A percentile compares a stretch with the other conserved stretches of the same genome.
Conservation (phyloP, 2,888 invertebrate species). For the Diloba caeruleocephala region DNA sequence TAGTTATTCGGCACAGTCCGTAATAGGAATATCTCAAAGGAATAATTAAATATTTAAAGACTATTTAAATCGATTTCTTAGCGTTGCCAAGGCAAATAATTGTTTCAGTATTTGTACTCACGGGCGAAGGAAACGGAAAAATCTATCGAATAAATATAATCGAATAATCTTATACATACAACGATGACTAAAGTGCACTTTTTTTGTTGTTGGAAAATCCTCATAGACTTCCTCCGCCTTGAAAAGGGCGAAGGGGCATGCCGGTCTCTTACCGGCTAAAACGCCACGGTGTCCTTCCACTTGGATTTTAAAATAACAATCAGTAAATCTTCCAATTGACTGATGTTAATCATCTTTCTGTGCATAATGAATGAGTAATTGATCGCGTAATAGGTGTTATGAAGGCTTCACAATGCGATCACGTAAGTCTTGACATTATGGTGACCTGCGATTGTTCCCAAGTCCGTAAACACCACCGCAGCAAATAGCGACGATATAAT, state of each 20-base stretch:
- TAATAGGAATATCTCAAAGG: too few species aligned
- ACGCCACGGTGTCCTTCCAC: too few species aligned
- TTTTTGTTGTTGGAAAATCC: too few species aligned
- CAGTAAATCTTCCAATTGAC: conserved; percentile 6
- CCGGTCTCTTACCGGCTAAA: too few species aligned
- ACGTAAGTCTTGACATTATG: conserved; percentile 58
- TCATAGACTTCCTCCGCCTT: too few species aligned
- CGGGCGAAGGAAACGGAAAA: neutral
- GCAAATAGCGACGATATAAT: conserved; percentile 67
- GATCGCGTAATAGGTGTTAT: conserved; percentile 22
- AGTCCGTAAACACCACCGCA: conserved; percentile 65
- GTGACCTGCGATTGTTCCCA: conserved; percentile 60
- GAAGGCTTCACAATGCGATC: conserved; percentile 41
- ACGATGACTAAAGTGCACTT: conserved; percentile 1
- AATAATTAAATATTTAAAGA: conserved; percentile 30
- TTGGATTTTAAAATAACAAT: conserved; percentile 13
- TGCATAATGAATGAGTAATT: conserved; percentile 19
- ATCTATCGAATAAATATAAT: neutral
- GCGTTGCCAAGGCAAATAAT: conserved; percentile 24
- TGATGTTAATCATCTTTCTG: conserved; percentile 5
- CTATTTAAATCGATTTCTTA: conserved; percentile 27
- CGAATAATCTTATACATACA: conserved; percentile 18
- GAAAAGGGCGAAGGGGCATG: too few species aligned
- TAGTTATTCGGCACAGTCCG: too few species aligned
- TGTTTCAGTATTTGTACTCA: conserved; percentile 14